A percentile compares a stretch with the other conserved stretches of the same genome.
Conservation (phyloP, 2,113 vertebrate species). For the Machaerirhynchus nigripectus region DNA sequence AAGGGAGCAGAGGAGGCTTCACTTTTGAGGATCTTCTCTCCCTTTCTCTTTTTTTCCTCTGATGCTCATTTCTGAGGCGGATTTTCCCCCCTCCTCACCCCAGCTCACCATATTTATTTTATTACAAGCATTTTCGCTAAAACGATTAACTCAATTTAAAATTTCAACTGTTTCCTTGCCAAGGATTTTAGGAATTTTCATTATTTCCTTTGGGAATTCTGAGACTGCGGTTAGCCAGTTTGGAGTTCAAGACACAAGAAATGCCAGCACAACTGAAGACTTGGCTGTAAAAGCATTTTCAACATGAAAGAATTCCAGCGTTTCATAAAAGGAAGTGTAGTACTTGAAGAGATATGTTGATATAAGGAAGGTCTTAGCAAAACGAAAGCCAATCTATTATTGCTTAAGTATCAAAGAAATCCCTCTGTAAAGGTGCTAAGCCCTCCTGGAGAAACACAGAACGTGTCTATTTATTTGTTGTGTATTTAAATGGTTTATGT, state of each 20-base stretch:
- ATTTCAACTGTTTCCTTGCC: conserved; percentile 65
- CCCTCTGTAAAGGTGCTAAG: conserved; percentile 52
- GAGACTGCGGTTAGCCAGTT: conserved; percentile 60
- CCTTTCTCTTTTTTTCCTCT: not conserved
- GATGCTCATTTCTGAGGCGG: not conserved
- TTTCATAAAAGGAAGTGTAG: conserved; percentile 85
- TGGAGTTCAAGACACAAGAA: conserved; percentile 59
- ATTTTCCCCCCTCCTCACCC: not conserved
- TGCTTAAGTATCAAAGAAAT: conserved; percentile 55
- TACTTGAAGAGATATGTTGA: conserved; percentile 76
- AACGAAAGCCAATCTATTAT: conserved; percentile 48
- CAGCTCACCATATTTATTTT: conserved; percentile 57
- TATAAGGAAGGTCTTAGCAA: conserved; percentile 58
- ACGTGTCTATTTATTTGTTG: conserved; percentile 53
- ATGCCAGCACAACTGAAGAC: conserved; percentile 53
- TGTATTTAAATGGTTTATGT: conserved; percentile 39
- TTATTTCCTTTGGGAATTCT: conserved; percentile 66
- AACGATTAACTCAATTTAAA: conserved; percentile 68
- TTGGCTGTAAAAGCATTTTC: conserved; percentile 76
- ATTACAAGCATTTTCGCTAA: conserved; percentile 65
- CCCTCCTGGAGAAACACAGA: conserved; percentile 28
- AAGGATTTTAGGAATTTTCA: conserved; percentile 70
- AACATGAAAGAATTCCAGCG: conserved; percentile 85
- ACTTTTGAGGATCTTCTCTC: not conserved
- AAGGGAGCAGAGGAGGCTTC: not conserved